phyloP scores from a whole-genome alignment of 2,888 invertebrate species.

The Bimastos eiseni region DNA sequence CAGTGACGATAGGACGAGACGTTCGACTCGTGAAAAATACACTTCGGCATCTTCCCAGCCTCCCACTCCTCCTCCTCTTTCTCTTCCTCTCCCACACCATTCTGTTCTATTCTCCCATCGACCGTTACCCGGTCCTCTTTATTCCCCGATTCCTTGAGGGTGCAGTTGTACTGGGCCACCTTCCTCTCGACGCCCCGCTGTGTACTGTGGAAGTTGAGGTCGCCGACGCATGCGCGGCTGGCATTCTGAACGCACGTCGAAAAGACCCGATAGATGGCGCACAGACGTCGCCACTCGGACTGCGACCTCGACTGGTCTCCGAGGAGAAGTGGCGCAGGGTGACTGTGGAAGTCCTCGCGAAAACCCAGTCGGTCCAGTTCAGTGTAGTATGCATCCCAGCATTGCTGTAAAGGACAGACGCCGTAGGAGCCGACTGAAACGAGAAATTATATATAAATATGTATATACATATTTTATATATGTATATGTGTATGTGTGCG shows the following conservation, averaged over 20 bases:
- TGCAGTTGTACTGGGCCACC: conserved; percentile 20
- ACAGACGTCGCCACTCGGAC: background rate
- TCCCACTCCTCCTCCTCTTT: background rate
- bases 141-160: conserved; percentile 14
- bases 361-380: background rate
- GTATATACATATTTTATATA: too few relatives aligned
- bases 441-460: background rate
- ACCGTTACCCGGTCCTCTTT: background rate
- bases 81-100: background rate
- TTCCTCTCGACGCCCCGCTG: conserved; percentile 5
- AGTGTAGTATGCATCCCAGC: background rate
- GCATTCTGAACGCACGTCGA: background rate
- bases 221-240: conserved; percentile 15
- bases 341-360: conserved; percentile 20
- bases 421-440: background rate
- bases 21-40: background rate
- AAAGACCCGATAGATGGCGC: background rate
- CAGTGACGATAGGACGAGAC: conserved; percentile 52
- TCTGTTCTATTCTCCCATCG: background rate
- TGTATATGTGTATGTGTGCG: too few relatives aligned
- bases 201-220: conserved; percentile 23
- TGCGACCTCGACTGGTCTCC: background rate
- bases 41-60: background rate
- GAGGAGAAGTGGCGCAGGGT: background rate
- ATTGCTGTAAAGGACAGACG: background rate